Base-by-base conservation (phyloP, 1,140 invertebrate genomes). In the Thalassaphorura encarpata region DNA sequence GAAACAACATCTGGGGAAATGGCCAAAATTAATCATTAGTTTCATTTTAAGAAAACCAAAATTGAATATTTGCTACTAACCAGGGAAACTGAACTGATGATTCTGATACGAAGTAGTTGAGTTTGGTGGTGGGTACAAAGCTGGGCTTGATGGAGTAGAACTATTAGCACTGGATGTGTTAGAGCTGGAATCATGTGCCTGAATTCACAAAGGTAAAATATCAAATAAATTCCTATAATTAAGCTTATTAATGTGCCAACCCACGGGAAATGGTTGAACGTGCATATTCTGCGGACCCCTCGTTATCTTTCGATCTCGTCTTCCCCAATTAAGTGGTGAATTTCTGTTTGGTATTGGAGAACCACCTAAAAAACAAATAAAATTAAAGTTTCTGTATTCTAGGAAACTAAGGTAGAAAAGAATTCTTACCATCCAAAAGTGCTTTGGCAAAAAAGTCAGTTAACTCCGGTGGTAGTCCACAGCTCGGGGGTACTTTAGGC, bases 111-210 rank as follows among this genome's bases (percentile, higher is more conserved):
- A 27, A 16, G 77, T 77, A 58, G 78, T 78, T 69, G 73, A 72
- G 67, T 70, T 73, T 47, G 69, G 67, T 24, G 54, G 28, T 65
- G 71, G 69, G 64, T 83, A 75, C 45, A 89, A 77, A 58, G 90
- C 90, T 52, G 92, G 92, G 74, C 89, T 94, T 65, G 89, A 94
- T 60, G 91, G 91, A 55, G 91, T 91, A 57, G 91, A 95, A 70
- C 89, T 94, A 72, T 93, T 96, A 76, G 90, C 95, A 69, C 89
- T 95, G 41, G 92, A 95, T 46, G 88, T 90, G 70, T 88, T 92
- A 53, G 91, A 95, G 75, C 89, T 91, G 53, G 89, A 93, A 72
- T 90, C 87, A 39, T 79, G 81, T 41, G 69, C 66, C 54, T 67
- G 67, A 41, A 70, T 69, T 13, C 27, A 50, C 21, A 31, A 46